These are phyloP conservation scores for Morone chrysops DNA, from an alignment of 2,113 vertebrate species.

Conservation along the genomic window DNA sequence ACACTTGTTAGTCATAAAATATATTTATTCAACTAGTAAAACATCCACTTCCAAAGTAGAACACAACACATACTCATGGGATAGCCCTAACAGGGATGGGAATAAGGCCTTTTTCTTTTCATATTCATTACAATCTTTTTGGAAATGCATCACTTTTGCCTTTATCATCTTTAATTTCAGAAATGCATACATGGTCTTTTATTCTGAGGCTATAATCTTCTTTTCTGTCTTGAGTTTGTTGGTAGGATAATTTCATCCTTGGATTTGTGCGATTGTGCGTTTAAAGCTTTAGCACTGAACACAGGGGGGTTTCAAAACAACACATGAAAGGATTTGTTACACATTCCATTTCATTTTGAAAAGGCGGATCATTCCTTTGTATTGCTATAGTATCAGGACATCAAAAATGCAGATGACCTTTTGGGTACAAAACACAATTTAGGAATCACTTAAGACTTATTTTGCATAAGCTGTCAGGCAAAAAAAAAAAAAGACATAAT, in stretches of 20 bases:
- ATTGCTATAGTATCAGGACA: conserved; percentile 29
- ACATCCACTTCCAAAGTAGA: conserved; percentile 71
- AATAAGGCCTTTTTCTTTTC: conserved; percentile 54
- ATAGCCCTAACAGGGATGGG: conserved; percentile 47
- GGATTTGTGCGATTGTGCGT: conserved; percentile 58
- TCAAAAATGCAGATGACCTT: conserved; percentile 17
- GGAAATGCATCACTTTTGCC: conserved; percentile 21
- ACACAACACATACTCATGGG: conserved; percentile 53
- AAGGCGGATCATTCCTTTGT: conserved; percentile 6
- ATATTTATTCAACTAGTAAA: conserved; percentile 82
- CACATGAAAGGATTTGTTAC: background rate
- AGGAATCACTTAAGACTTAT: conserved; percentile 55
- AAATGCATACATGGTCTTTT: conserved; percentile 9
- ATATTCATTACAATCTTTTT: conserved; percentile 59
- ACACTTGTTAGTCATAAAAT: conserved; percentile 75
- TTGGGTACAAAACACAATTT: conserved; percentile 48
- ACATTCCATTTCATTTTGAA: conserved; percentile 13
- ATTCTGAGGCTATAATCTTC: conserved; percentile 26
- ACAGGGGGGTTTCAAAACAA: conserved; percentile 32
- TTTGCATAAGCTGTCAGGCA: conserved; percentile 42
- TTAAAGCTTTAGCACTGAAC: conserved; percentile 58
- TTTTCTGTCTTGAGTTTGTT: conserved; percentile 32
- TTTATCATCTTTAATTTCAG: conserved; percentile 8
- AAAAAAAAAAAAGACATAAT: conserved; percentile 40
- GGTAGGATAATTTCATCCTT: conserved; percentile 48